Base-by-base conservation (phyloP, 37 sponge, comb jelly and placozoan species). In the Aphrocallistes beatrix region DNA sequence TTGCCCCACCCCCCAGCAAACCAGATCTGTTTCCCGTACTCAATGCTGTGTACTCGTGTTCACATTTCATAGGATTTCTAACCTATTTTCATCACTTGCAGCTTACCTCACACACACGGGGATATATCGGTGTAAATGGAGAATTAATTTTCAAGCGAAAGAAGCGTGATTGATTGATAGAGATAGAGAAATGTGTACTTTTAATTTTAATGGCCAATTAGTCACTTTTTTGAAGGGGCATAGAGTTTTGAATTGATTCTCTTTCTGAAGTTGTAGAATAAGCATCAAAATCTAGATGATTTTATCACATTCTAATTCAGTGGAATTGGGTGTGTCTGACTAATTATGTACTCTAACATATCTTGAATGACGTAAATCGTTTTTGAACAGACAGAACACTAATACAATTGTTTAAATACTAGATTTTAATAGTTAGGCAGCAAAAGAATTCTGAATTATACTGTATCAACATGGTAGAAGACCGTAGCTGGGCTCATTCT, bases 11-110 rank as follows among this genome's bases (percentile, higher is more conserved):
- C 34, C 50, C 51, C 13, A 39, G 83, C 36, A 87, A 85, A 37
- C 99, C 99, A 0, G 89, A 95, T 81, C 82, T 98, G 50, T 93
- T 90, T 39, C 94, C 95, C 23, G 90, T 94, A 8, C 88, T 95
- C 37, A 95, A 90, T 51, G 90, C 99, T 0, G 48, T 81, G 13
- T 82, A 84, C 40, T 95, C 91, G 13, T 95, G 90, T 45, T 28
- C 85, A 25, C 91, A 88, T 39, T 93, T 98, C 82, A 51, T 83
- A 1, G 75, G 30, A 0, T 94, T 91, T 83, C 49, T 88, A 1
- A 19, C 88, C 30, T 93, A 87, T 51, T 89, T 89, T 49, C 86
- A 89, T 60, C 87, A 85, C 51, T 39, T 88, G 21, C 94, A 96
- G 85, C 36, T 96, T n/a, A 87, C 83, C 82, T 40, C 82, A 19